Conservation (phyloP, 2,888 invertebrate genomes). For the Cataglyphis livida region DNA sequence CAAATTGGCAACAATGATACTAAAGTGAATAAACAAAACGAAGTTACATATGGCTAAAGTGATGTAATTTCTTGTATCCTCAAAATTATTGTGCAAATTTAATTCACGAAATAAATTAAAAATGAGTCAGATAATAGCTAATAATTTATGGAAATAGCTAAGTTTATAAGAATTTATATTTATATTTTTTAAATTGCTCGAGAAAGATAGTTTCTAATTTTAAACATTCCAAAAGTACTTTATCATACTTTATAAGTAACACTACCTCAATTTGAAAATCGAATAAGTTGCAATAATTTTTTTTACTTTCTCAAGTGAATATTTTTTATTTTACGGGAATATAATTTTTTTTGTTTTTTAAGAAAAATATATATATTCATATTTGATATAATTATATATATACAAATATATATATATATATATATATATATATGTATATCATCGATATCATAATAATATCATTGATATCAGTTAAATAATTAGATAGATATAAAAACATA, state of each 20-base stretch:
- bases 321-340: too few relatives aligned
- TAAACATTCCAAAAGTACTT: too few relatives aligned
- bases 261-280: too few relatives aligned
- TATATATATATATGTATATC: too few relatives aligned
- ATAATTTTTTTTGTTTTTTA: neutral
- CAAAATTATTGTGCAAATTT: neutral
- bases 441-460: neutral
- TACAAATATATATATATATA: too few relatives aligned
- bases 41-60: neutral
- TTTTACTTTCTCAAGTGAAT: too few relatives aligned
- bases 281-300: too few relatives aligned
- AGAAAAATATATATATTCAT: too few relatives aligned
- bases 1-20: constrained; percentile 10
- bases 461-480: neutral
- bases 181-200: too few relatives aligned
- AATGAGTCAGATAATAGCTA: neutral
- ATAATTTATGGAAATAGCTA: neutral
- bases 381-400: too few relatives aligned
- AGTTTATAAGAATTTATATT: neutral
- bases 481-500: neutral
- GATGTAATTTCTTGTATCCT: constrained; percentile 9
- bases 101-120: neutral
- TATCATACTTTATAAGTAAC: too few relatives aligned
- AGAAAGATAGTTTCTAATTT: too few relatives aligned
- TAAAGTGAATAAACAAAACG: constrained; percentile 23